A percentile compares a stretch with the other conserved stretches of the same genome.
Conservation (phyloP, 2,113 vertebrate species). For the Mormoops blainvillei region DNA sequence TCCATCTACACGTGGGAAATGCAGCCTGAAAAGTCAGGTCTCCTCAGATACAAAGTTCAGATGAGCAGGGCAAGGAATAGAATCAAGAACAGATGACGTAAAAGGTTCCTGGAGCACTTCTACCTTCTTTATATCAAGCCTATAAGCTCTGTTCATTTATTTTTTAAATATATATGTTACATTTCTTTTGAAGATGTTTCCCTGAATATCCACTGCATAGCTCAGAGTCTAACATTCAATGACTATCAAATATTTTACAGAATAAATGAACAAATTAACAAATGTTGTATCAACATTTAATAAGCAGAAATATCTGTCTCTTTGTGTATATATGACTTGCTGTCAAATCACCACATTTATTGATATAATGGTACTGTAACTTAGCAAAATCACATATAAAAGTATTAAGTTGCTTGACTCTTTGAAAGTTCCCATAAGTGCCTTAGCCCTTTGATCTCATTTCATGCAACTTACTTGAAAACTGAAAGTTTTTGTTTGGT, state of each 20-base stretch:
- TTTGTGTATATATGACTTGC: not conserved
- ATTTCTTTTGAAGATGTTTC: no score
- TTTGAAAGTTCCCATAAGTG: not conserved
- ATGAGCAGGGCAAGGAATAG: not conserved
- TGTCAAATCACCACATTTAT: not conserved
- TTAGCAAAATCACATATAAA: not conserved
- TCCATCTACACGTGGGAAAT: not conserved
- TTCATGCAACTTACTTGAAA: not conserved
- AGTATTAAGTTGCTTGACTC: not conserved
- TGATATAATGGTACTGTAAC: not conserved
- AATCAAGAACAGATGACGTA: not conserved
- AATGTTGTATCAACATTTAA: conserved; percentile 14
- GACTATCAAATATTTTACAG: not conserved
- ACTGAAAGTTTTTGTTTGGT: not conserved
- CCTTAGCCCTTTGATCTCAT: not conserved
- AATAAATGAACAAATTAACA: conserved; percentile 30
- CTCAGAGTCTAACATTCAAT: not conserved
- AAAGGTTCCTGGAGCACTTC: not conserved
- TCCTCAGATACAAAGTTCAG: not conserved
- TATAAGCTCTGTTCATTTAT: not conserved
- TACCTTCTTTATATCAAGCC: not conserved
- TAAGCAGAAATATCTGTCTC: conserved; percentile 8
- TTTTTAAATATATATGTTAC: no score
- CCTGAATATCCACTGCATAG: not conserved
- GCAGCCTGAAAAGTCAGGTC: not conserved